Evolutionary conservation across 2,797 vertebrate species (phyloP), one percentile per base, ranked within the genome.

Genomic region (Danio tinwini): DNA sequence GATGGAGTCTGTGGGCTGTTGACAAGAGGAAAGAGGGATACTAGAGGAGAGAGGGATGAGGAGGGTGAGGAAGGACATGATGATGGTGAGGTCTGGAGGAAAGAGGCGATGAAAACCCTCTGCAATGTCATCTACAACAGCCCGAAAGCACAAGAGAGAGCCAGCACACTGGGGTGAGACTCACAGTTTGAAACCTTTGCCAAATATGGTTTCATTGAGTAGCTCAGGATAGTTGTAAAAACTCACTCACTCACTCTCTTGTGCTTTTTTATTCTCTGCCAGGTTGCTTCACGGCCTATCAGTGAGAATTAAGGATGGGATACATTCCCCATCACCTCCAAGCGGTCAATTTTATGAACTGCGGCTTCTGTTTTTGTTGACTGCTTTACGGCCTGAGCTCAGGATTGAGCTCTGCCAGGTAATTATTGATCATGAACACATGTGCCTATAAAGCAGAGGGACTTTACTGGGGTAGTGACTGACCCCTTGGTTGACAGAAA

Each of bases 41-140:
- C 56, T 49, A 82, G 74, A 67, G 69, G 65, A 37, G 81, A 76
- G 37, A 87, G 87, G 76, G 90, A 90, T 0, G 84, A 39, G 37
- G 76, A 82, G n/a, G 64, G 61, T 12, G 87, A 91, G 2, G 89
- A 87, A n/a, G 89, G 88, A 9, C 63, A 62, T 74, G 83, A 80
- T 56, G 82, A 83, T 52, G 82, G 83, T 47, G 91, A 91, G 76
- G 40, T 84, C 0, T 88, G 87, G 82, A 92, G 90, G 19, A 94
- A 92, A 68, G 94, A 95, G 87, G 94, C 94, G 29, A 83, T 95
- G 88, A 95, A 95, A 83, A 89, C 93, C 77, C 78, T 94, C 81
- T 95, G 93, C 74, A 95, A 95, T 53, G 86, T 94, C 81, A 90
- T 95, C 13, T 94, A 94, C 89, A 95, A 95, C 91, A 94, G 93